A percentile compares a stretch with the other conserved stretches of the same genome.
Evolutionary conservation across 2,797 vertebrate genomes (phyloP).

Genomic region (Serranus cabrilla): DNA sequence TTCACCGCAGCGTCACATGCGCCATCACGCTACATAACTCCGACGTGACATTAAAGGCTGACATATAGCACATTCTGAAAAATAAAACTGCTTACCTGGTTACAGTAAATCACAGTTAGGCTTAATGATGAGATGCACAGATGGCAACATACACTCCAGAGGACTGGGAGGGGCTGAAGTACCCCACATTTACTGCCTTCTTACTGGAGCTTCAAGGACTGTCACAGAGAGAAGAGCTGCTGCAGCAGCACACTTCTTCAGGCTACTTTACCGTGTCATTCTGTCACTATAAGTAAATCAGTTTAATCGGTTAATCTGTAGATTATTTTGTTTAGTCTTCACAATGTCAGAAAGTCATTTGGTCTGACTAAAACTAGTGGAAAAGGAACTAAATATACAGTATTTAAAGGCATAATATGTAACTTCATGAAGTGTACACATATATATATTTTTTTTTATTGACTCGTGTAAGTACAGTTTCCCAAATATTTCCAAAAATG

Average conservation of each 20-base stretch:
- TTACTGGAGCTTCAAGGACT: background rate
- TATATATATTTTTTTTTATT: too few relatives aligned
- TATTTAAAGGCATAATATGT: too few relatives aligned
- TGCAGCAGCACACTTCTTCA: background rate
- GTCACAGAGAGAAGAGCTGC: constrained; percentile 1
- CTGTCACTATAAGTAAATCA: background rate
- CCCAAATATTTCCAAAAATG: too few relatives aligned
- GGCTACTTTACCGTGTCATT: background rate
- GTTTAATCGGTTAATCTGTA: too few relatives aligned
- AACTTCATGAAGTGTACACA: too few relatives aligned
- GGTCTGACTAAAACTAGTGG: too few relatives aligned
- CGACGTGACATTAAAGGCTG: constrained; percentile 35
- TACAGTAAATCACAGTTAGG: constrained; percentile 16
- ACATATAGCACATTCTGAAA: constrained; percentile 24
- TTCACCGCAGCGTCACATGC: constrained; percentile 19
- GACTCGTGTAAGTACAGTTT: too few relatives aligned
- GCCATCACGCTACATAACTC: constrained; percentile 28
- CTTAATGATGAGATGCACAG: constrained; percentile 25
- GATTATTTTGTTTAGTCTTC: too few relatives aligned
- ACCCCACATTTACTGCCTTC: constrained; percentile 1
- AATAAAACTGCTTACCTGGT: constrained; percentile 34
- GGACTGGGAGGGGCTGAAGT: background rate
- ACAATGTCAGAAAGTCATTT: too few relatives aligned
- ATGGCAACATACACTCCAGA: constrained; percentile 26
- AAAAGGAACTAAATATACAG: too few relatives aligned